Base-by-base conservation (phyloP, 2,113 vertebrate species). In the Tor tambroides region DNA sequence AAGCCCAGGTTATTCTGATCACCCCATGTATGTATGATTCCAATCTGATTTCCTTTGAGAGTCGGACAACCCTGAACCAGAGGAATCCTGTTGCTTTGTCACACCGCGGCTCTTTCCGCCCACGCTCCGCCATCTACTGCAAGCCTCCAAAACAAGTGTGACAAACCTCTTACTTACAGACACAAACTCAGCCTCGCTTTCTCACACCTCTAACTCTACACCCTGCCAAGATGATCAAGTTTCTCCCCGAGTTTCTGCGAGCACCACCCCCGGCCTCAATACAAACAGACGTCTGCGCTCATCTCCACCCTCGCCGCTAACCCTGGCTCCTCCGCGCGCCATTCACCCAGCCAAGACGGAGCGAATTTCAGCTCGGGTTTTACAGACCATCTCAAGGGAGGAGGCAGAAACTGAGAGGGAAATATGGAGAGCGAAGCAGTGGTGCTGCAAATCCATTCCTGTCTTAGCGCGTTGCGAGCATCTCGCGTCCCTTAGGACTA, bases 401-500 rank as follows among this genome's bases (percentile, higher is more conserved):
- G 86, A 90, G 63, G 87, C 76, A 63, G 71, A 84, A 80, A 88
- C 78, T 2, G 10, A 78, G 59, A 67, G 9, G 38, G 49, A 76
- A 43, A 86, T 69, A 87, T 87, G 85, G 81, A 71, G 61, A 80
- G 67, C 86, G 79, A 78, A 86, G 82, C 61, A 78, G 72, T 26
- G 65, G 46, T 61, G 85, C 83, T 80, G 43, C 85, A 81, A 83
- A 87, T 85, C 84, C 86, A 86, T 87, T 90, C 72, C n/a, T 91
- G 90, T 87, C 84, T 92, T 67, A 35, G 86, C 77, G 43, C 77
- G 84, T 79, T 83, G 61, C 80, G 85, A 77, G 80, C 74, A 84
- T 75, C 21, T 49, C 28, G 26, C 78, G 87, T 93, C 92, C 91
- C 91, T 30, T 88, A 88, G 92, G 93, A 93, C 81, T 76, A 69